Percentiles rank a stretch among this genome's conserved stretches.
Conservation (phyloP, 2,113 vertebrate species). For the Stomatorhinus ivindoensis region DNA sequence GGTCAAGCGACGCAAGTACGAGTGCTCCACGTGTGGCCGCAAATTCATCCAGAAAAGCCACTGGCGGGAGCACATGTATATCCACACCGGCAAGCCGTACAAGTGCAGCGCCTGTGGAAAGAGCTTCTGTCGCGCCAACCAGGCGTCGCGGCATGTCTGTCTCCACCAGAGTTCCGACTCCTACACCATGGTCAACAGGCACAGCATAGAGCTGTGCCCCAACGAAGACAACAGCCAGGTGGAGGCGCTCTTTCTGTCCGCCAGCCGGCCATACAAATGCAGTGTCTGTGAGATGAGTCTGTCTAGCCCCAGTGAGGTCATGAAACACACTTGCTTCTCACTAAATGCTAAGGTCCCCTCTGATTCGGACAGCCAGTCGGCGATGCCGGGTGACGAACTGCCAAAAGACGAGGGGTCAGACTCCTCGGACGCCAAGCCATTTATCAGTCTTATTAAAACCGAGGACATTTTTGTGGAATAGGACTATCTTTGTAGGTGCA, state of each 20-base stretch:
- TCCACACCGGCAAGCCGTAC: slow-evolving; percentile 81
- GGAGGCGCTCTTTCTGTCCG: slow-evolving; percentile 72
- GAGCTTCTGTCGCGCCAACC: slow-evolving; percentile 79
- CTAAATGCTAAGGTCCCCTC: slow-evolving; percentile 64
- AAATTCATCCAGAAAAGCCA: slow-evolving; percentile 85
- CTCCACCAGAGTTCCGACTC: slow-evolving; percentile 74
- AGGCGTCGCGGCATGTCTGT: slow-evolving; percentile 77
- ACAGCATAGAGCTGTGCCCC: slow-evolving; percentile 75
- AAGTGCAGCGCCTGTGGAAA: slow-evolving; percentile 80
- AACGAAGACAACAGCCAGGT: slow-evolving; percentile 76
- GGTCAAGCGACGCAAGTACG: slow-evolving; percentile 73
- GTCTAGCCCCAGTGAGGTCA: slow-evolving; percentile 71
- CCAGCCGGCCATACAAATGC: slow-evolving; percentile 78
- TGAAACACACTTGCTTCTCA: slow-evolving; percentile 74
- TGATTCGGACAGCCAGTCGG: slow-evolving; percentile 56
- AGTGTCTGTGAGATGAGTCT: slow-evolving; percentile 75
- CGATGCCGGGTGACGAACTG: slow-evolving; percentile 39
- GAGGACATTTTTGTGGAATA: slow-evolving; percentile 25
- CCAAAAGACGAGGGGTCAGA: slow-evolving; percentile 54
- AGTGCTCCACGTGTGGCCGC: slow-evolving; percentile 77
- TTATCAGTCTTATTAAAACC: slow-evolving; percentile 63
- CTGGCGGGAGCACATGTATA: slow-evolving; percentile 86
- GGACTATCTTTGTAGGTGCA: neutral
- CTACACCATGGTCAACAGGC: slow-evolving; percentile 76
- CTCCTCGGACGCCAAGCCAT: slow-evolving; percentile 60